Evolutionary conservation across 2,113 vertebrate genomes (phyloP).

Genomic region (Lophura nycthemera): DNA sequence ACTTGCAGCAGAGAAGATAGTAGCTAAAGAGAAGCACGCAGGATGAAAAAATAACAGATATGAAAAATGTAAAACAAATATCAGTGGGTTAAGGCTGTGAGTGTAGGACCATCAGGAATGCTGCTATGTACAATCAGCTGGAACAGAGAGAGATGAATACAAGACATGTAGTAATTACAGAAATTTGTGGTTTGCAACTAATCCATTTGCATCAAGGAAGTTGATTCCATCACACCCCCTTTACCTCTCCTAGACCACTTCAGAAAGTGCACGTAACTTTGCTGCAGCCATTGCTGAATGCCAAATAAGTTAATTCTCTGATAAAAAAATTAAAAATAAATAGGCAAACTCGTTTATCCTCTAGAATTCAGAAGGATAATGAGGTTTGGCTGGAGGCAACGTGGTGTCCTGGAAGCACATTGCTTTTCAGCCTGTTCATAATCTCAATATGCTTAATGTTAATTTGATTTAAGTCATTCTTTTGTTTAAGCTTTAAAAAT

Average conservation of each 20-base stretch:
- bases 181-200: not conserved
- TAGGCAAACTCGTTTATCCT: slow-evolving; percentile 77
- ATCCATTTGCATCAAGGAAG: not conserved
- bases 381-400: slow-evolving; percentile 63
- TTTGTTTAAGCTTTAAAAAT: slow-evolving; percentile 12
- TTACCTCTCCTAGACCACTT: not conserved
- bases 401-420: slow-evolving; percentile 44
- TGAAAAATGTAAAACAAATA: not conserved
- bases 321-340: slow-evolving; percentile 76
- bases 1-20: not conserved
- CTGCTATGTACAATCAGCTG: not conserved
- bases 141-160: not conserved
- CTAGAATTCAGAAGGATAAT: slow-evolving; percentile 75
- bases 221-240: not conserved
- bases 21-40: not conserved
- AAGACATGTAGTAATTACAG: not conserved
- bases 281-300: slow-evolving; percentile 41
- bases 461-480: slow-evolving; percentile 2
- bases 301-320: slow-evolving; percentile 67
- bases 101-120: not conserved
- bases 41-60: not conserved
- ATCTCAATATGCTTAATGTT: not conserved
- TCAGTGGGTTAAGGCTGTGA: not conserved
- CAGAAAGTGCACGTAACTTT: not conserved
- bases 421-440: slow-evolving; percentile 48